phyloP scores from a whole-genome alignment of 2,888 invertebrate genomes.

The Myopa tessellatipennis region DNA sequence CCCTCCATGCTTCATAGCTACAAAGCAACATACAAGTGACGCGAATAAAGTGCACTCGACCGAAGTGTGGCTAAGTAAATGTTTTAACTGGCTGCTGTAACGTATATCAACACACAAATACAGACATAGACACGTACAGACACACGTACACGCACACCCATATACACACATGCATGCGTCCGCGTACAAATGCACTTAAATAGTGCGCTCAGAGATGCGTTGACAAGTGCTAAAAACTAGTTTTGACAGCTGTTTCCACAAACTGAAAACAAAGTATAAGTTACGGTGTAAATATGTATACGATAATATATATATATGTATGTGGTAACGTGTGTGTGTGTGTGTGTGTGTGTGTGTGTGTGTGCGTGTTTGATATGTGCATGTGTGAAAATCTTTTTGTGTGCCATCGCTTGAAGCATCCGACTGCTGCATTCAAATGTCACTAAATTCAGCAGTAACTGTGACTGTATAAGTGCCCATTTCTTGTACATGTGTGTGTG shows the following conservation, averaged over 20 bases:
- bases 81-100: too few species aligned
- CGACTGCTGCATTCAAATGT: not conserved
- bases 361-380: too few species aligned
- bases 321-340: not conserved
- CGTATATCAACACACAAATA: not conserved
- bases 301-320: not conserved
- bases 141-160: not conserved
- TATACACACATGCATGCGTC: not conserved
- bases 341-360: slow-evolving; percentile 8
- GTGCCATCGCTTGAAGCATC: not conserved
- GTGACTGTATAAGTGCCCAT: not conserved
- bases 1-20: too few species aligned
- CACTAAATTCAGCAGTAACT: slow-evolving; percentile 2
- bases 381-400: slow-evolving; percentile 2
- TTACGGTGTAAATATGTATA: too few species aligned
- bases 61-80: too few species aligned
- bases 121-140: not conserved
- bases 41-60: too few species aligned
- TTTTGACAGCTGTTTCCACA: slow-evolving; percentile 28
- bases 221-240: slow-evolving; percentile 18
- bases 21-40: too few species aligned
- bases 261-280: not conserved
- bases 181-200: too few species aligned
- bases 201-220: too few species aligned
- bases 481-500: not conserved